phyloP scores from a whole-genome alignment of 2,888 invertebrate genomes.

The Melanotus villosus region DNA sequence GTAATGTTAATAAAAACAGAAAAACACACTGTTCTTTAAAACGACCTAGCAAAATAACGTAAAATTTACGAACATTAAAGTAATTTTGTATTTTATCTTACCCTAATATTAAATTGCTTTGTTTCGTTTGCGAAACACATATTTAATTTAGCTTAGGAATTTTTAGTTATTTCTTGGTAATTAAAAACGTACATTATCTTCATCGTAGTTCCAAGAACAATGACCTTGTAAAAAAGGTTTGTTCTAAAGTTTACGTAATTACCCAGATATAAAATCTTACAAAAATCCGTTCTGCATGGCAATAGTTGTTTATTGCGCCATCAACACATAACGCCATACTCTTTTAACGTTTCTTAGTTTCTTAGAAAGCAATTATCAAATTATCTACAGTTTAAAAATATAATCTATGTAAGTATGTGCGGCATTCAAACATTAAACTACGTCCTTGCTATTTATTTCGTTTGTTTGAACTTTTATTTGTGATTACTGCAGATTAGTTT shows the following conservation, averaged over 20 bases:
- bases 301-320: slow-evolving; percentile 9
- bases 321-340: not conserved
- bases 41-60: no score
- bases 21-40: no score
- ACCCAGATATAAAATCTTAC: slow-evolving; percentile 14
- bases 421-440: no score
- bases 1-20: no score
- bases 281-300: slow-evolving; percentile 10
- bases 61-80: no score
- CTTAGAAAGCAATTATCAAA: slow-evolving; percentile 20
- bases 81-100: no score
- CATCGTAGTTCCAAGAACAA: slow-evolving; percentile 5
- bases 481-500: no score
- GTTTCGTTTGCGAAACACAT: not conserved
- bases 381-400: slow-evolving; percentile 11
- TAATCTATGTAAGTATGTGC: not conserved
- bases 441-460: no score
- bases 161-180: not conserved
- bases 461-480: not conserved
- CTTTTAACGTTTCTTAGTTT: slow-evolving; percentile 14
- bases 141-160: not conserved
- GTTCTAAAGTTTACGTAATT: slow-evolving; percentile 16
- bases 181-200: not conserved
- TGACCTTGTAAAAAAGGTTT: slow-evolving; percentile 6
- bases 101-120: no score